Conservation (phyloP, 1,140 invertebrate genomes). For the Drosophila miranda region DNA sequence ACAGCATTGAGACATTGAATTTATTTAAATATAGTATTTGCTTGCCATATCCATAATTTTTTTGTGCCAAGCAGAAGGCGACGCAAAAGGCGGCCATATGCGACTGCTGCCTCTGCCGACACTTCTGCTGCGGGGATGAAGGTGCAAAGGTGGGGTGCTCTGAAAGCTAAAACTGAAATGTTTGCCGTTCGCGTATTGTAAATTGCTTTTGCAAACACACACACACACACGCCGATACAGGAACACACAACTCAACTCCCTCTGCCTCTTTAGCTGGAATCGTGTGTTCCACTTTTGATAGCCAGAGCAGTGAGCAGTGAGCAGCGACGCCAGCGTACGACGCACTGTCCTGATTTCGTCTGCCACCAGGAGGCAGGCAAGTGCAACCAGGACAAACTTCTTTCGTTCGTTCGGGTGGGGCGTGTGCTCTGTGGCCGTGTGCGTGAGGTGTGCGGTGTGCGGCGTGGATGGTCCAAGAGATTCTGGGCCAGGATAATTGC, state of each 20-base stretch:
- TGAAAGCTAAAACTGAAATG: conserved; percentile 38
- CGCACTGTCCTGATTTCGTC: conserved; percentile 61
- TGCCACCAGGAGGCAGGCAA: conserved; percentile 21
- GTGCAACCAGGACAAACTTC: conserved; percentile 27
- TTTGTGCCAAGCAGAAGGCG: conserved; percentile 36
- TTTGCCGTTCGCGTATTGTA: conserved; percentile 62
- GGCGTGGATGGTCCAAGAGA: conserved; percentile 13
- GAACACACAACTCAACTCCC: not conserved
- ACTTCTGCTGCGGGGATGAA: conserved; percentile 48
- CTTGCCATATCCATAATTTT: conserved; percentile 32
- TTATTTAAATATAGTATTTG: conserved; percentile 18
- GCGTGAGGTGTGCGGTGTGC: not conserved
- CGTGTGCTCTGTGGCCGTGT: conserved; percentile 27
- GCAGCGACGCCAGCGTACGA: conserved; percentile 2
- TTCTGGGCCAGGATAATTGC: conserved; percentile 15
- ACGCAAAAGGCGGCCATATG: conserved; percentile 56
- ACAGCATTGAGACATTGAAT: conserved; percentile 9
- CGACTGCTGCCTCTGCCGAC: conserved; percentile 23
- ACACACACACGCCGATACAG: conserved; percentile 12
- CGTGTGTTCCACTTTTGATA: conserved; percentile 67
- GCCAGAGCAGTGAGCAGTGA: conserved; percentile 33
- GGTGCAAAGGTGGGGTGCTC: conserved; percentile 46
- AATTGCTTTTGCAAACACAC: conserved; percentile 65
- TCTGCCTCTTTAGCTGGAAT: not conserved
- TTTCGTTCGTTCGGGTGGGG: conserved; percentile 18